Evolutionary conservation across 2,888 invertebrate genomes (phyloP), one percentile per base, ranked within the genome.

Genomic region (Laspeyria flexula): DNA sequence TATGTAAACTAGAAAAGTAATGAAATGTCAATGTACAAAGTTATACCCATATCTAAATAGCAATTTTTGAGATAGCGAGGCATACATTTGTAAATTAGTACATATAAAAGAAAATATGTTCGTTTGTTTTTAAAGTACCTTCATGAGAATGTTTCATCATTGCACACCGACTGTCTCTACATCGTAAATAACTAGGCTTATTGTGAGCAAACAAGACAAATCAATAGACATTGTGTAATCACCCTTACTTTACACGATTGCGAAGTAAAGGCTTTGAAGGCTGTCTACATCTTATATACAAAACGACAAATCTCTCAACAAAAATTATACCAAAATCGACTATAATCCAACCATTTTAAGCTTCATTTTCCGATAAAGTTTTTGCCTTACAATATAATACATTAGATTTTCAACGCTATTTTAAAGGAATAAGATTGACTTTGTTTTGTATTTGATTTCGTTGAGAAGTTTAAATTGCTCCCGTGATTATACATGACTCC

Each of bases 261-360:
- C 73, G 66, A 77, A 77, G 74, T 71, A 71, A n/a, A 79, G 73
- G 71, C 73, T 78, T 62, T 60, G 79, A 83, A 80, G 83, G 82
- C 77, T 83, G 64, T 49, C n/a, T 18, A 30, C 11, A 12, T 6
- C 7, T 3, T 9, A 29, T 11, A 11, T 2, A 15, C 10, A 37
- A 41, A 35, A 41, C 5, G 15, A 12, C 15, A 12, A 6, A 42
- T 10, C 27, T 23, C 1, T 2, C 12, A 39, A 15, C 11, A 1
- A 7, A 27, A 29, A 15, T 3, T 3, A 2, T 33, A 34, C 3
- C 15, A 0, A 66, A 53, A 55, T 3, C 1, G 9, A 43, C 42
- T 31, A 52, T 60, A 52, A 37, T 0, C 0, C 0, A 1, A 10
- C 0, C 0, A 0, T 0, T 0, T 0, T 6, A 45, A 29, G n/a